These are phyloP conservation scores for Trachelus stipa DNA, from an alignment of 2,888 invertebrate genomes.

Conservation along the genomic window DNA sequence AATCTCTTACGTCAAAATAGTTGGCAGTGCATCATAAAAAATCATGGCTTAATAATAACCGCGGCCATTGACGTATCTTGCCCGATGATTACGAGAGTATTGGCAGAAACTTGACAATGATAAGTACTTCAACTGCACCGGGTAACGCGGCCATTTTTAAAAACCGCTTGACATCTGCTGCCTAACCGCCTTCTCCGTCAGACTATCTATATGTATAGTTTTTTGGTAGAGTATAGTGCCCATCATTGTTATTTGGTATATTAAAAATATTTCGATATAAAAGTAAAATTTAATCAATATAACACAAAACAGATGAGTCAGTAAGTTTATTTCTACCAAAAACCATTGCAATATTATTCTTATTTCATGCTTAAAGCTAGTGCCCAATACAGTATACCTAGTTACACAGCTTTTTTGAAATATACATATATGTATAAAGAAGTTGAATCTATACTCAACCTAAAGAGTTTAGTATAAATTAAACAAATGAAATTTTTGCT, in stretches of 20 bases:
- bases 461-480: not conserved
- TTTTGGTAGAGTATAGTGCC: not conserved
- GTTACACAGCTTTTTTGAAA: not conserved
- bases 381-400: not conserved
- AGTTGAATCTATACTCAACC: not conserved
- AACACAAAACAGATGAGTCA: not conserved
- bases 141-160: slow-evolving; percentile 7
- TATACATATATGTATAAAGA: not conserved
- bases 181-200: not conserved
- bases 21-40: slow-evolving; percentile 45
- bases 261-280: not conserved
- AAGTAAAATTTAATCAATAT: not conserved
- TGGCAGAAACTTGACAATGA: not conserved
- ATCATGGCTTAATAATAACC: slow-evolving; percentile 48
- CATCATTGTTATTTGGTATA: not conserved
- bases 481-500: not conserved
- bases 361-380: not conserved
- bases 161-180: not conserved
- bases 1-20: slow-evolving; percentile 49
- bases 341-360: not conserved
- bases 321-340: not conserved
- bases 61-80: slow-evolving; percentile 46
- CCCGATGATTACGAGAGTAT: not conserved
- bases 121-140: not conserved
- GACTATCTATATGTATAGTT: not conserved